Evolutionary conservation across 2,797 vertebrate species (phyloP), one percentile per base, ranked within the genome.

Genomic region (Emydoidea blandingii): DNA sequence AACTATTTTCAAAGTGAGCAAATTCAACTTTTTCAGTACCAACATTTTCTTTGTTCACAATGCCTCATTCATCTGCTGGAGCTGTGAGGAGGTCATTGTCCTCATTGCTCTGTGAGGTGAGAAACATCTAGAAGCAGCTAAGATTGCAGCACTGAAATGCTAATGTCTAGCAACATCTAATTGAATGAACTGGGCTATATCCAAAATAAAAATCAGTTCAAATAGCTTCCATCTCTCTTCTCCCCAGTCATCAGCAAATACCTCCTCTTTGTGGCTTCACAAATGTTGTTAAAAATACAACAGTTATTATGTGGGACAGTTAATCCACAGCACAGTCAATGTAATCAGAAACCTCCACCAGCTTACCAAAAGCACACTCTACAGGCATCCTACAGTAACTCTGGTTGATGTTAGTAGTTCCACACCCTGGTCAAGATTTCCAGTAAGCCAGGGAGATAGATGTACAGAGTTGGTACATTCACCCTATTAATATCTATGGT

Each of bases 71-170:
- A 79, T 79, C 53, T 80, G 92, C 54, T 49, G 27, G 19, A 83
- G 52, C 79, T 52, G 18, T 68, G 92, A 93, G 90, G 88, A 96
- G 79, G 83, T 95, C 93, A 86, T 79, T 93, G 91, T 79, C 94
- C 76, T 82, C 87, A 94, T 86, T 12, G 80, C 88, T 93, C 25
- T 0, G 3, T 79, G 72, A 86, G 93, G 80, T 1, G 4, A 78
- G 82, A 86, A 81, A 57, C 79, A 92, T 2, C 29, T 4, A 31
- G 85, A 80, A 44, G 27, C 93, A 93, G 89, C 76, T 56, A n/a
- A 0, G 0, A 15, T 72, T 52, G 76, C 89, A 47, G 81, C 47
- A 56, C 80, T 56, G 54, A 92, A 86, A 92, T 84, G 54, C 65
- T 87, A 82, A 96, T 27, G 50, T 11, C 18, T 59, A 72, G 8